Base-by-base conservation (phyloP, 1,140 invertebrate genomes). In the Rhopalosiphum padi region DNA sequence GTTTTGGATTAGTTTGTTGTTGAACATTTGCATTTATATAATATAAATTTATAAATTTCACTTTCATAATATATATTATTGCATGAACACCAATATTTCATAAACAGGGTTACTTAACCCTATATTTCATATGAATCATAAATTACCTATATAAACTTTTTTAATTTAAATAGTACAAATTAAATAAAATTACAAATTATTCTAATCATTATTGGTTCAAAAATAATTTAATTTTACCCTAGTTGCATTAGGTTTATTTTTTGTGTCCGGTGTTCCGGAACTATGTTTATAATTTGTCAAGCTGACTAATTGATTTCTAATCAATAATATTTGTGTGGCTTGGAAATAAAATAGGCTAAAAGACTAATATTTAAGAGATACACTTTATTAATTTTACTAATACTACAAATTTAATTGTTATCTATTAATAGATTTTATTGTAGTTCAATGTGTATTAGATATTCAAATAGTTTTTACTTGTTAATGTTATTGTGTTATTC, bases 21-120 rank as follows among this genome's bases (percentile, higher is more conserved):
- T 68, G 37, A 68, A 90, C 15, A 30, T 89, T 25, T 41, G 35
- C 86, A 88, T 88, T 88, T 88, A 35, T 8, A 60, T 90, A 90
- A 90, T 68, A 25, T 68, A 68, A 18, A 68, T 90, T 43, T 30
- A 90, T 90, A 43, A n/a, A 90, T 68, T 55, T 89, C 48, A 89
- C 87, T 25, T 89, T 41, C 21, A n/a, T 83, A 83, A 23, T 37
- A 37, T 23, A 22, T 77, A 35, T 35, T 88, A 90, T 55, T 90
- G 89, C 89, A 90, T 90, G 89, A 90, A 90, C 55, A 90, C 53
- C 89, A n/a, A 90, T 90, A 68, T 90, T 43, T 90, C 55, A 41
- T 43, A 46, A 68, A 46, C 5, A 22, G 37, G 11, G 25, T 90
- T 60, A 90, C 53, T 60, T 43, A 90, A 15, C 53, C 2, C 23